A percentile compares a stretch with the other conserved stretches of the same genome.
Conservation (phyloP, 2,797 vertebrate species). For the Macropodus opercularis region DNA sequence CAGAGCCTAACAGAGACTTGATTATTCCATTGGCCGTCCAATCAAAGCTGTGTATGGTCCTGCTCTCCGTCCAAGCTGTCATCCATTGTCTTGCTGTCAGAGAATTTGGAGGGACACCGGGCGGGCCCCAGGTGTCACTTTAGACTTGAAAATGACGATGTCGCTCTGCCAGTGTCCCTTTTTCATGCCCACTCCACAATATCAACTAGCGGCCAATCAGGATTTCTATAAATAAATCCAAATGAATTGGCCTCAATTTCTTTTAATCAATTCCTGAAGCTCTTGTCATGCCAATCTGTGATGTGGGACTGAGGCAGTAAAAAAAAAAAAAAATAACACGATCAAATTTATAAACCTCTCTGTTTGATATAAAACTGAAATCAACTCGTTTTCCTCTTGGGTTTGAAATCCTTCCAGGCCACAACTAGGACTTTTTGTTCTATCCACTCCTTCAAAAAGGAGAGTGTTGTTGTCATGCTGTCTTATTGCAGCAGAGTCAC, state of each 20-base stretch:
- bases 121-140: constrained; percentile 76
- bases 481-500: constrained; percentile 22
- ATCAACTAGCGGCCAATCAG: constrained; percentile 65
- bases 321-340: background rate
- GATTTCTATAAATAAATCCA: constrained; percentile 57
- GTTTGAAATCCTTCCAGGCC: constrained; percentile 2
- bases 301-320: background rate
- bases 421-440: constrained; percentile 4
- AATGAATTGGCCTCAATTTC: constrained; percentile 51
- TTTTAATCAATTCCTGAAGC: constrained; percentile 42
- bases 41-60: constrained; percentile 43
- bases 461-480: constrained; percentile 29
- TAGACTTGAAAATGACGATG: constrained; percentile 69
- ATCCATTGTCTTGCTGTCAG: constrained; percentile 44
- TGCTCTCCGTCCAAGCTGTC: constrained; percentile 52
- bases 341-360: background rate
- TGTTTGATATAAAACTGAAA: background rate
- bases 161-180: constrained; percentile 62
- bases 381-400: background rate
- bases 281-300: constrained; percentile 14
- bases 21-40: constrained; percentile 53
- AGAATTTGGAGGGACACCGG: constrained; percentile 57
- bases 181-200: constrained; percentile 40
- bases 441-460: constrained; percentile 21
- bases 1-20: constrained; percentile 16